These are phyloP conservation scores for Gavialis gangeticus DNA, from an alignment of 2,113 vertebrate genomes.

Conservation along the genomic window DNA sequence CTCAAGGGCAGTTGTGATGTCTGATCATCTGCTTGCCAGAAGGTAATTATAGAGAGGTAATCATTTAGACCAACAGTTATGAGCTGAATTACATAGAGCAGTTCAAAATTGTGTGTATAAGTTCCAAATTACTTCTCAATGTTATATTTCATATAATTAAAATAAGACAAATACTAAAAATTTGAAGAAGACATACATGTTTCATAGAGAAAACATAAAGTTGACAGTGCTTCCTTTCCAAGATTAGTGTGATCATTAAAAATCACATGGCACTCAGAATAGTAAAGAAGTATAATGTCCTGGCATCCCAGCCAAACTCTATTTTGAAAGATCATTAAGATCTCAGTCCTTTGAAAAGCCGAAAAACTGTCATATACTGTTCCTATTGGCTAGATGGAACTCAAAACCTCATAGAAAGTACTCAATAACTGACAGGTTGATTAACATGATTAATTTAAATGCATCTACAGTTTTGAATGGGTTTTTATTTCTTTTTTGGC, in stretches of 20 bases:
- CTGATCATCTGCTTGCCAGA: constrained; percentile 12
- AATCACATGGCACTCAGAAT: background rate
- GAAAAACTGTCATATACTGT: background rate
- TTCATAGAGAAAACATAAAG: background rate
- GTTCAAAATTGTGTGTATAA: background rate
- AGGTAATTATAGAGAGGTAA: constrained; percentile 32
- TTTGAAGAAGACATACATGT: background rate
- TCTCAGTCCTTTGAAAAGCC: background rate
- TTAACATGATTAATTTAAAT: background rate
- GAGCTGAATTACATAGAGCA: constrained; percentile 9
- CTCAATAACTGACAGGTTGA: background rate
- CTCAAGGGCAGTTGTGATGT: background rate
- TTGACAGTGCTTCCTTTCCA: background rate
- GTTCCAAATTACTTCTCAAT: background rate
- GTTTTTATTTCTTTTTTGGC: background rate
- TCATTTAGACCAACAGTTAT: constrained; percentile 7
- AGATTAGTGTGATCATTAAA: background rate
- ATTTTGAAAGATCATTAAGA: background rate
- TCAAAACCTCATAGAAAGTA: background rate
- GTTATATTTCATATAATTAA: background rate
- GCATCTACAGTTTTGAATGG: background rate
- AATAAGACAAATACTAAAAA: background rate
- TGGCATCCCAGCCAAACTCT: background rate
- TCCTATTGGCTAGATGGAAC: background rate
- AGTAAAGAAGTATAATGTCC: background rate